These are phyloP conservation scores for Anguilla obscura DNA, from an alignment of 2,797 vertebrate species.

Conservation along the genomic window DNA sequence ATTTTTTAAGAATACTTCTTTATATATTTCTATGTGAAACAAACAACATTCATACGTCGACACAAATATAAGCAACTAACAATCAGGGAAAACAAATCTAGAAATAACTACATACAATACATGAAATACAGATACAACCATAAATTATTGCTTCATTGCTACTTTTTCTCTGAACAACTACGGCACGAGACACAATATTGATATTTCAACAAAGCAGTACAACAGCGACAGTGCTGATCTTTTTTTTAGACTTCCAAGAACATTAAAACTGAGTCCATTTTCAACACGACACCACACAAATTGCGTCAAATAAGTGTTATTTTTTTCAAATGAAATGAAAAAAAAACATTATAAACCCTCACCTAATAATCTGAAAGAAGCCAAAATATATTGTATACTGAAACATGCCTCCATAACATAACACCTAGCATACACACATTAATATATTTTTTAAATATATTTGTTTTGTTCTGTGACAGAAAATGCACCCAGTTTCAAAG, in stretches of 20 bases:
- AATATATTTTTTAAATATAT: conserved; percentile 63
- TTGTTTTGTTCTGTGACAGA: conserved; percentile 59
- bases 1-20: conserved; percentile 68
- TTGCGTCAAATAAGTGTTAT: conserved; percentile 63
- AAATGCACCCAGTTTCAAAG: conserved; percentile 61
- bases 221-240: conserved; percentile 70
- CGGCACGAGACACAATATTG: conserved; percentile 76
- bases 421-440: conserved; percentile 70
- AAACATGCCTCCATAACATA: conserved; percentile 62
- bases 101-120: conserved; percentile 73
- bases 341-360: conserved; percentile 12
- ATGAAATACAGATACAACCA: conserved; percentile 72
- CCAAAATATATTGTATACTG: conserved; percentile 64
- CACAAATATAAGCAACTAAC: conserved; percentile 77
- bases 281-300: conserved; percentile 67
- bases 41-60: conserved; percentile 72
- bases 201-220: conserved; percentile 73
- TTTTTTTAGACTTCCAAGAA: conserved; percentile 65
- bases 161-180: conserved; percentile 75
- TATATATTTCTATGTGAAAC: conserved; percentile 77
- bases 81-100: conserved; percentile 69
- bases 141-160: conserved; percentile 83
- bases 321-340: conserved; percentile 36
- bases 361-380: conserved; percentile 55
- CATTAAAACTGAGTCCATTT: conserved; percentile 66